Evolutionary conservation across 2,113 vertebrate genomes (phyloP), one percentile per base, ranked within the genome.

Genomic region (Triplophysa dalaica): DNA sequence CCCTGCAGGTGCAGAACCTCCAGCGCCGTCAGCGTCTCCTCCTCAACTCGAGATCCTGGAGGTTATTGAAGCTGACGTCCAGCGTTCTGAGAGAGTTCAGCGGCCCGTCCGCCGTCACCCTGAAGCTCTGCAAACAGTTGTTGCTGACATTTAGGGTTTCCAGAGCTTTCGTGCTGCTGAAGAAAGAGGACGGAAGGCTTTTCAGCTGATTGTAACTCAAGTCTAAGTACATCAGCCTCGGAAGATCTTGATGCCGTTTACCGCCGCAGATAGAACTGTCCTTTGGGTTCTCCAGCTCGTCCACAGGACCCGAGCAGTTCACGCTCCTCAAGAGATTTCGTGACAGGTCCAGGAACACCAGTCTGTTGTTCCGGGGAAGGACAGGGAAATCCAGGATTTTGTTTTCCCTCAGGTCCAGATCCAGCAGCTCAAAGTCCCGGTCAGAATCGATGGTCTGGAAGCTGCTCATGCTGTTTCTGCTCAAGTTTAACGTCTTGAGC

Each of bases 141-240:
- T 93, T 92, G 43, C 96, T 98, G 58, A 98, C 90, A 81, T 98
- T 98, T 17, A 99, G 92, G 70, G 93, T 91, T 77, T 90, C 91
- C 13, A 99, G 92, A 2, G 90, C 90, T 3, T 70, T 29, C 93
- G 95, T 93, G 0, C 82, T 92, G 17, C 82, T 83, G 21, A 98
- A 94, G 82, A 97, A 95, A 0, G 84, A 85, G 9, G 91, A 80
- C 0, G 96, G 94, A 52, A 98, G 70, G 8, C 83, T 90, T 73
- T 93, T 91, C 0, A 99, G 93, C 72, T 94, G 93, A 81, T 99
- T 99, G 87, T 94, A 95, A 88, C 98, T 99, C 89, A 99, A 85
- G 77, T 99, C 96, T 83, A 99, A 87, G 85, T 94, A 92, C 45
- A 85, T 78, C 65, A 99, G 92, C 0, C 82, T 87, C n/a, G 87